Evolutionary conservation across 2,113 vertebrate species (phyloP).

Genomic region (Istiophorus platypterus): DNA sequence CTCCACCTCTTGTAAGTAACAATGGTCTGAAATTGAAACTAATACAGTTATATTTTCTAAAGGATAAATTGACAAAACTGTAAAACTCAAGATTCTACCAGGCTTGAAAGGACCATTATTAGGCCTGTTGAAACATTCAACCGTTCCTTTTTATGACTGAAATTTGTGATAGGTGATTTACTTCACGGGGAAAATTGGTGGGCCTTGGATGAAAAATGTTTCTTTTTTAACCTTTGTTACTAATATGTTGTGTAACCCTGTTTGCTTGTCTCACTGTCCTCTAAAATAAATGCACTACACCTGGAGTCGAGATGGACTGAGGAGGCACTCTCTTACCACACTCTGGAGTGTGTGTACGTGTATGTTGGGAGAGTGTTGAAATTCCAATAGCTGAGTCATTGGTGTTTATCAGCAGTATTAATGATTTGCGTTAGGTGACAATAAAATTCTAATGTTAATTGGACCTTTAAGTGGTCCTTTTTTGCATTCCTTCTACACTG

Average conservation of each 20-base stretch:
- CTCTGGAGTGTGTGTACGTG: neutral
- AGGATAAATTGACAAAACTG: neutral
- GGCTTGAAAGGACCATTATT: neutral
- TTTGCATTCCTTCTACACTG: neutral
- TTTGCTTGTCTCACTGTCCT: neutral
- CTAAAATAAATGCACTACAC: neutral
- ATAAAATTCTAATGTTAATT: conserved; percentile 2
- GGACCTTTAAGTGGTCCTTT: neutral
- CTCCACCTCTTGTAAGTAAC: conserved; percentile 5
- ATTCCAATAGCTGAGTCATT: conserved; percentile 45
- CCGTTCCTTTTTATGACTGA: neutral
- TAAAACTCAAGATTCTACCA: neutral
- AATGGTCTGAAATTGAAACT: neutral
- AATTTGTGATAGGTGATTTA: neutral
- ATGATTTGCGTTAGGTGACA: neutral
- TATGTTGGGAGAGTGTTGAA: conserved; percentile 7
- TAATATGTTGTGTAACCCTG: neutral
- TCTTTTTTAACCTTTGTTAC: neutral
- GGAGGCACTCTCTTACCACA: neutral
- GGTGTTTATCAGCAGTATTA: conserved; percentile 37
- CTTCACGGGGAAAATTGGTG: neutral
- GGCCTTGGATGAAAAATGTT: neutral
- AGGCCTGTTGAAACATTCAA: too few relatives aligned
- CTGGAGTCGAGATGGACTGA: neutral
- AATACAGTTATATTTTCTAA: neutral